Conservation (phyloP, 2,113 vertebrate species). For the Psilopsiagon aymara region DNA sequence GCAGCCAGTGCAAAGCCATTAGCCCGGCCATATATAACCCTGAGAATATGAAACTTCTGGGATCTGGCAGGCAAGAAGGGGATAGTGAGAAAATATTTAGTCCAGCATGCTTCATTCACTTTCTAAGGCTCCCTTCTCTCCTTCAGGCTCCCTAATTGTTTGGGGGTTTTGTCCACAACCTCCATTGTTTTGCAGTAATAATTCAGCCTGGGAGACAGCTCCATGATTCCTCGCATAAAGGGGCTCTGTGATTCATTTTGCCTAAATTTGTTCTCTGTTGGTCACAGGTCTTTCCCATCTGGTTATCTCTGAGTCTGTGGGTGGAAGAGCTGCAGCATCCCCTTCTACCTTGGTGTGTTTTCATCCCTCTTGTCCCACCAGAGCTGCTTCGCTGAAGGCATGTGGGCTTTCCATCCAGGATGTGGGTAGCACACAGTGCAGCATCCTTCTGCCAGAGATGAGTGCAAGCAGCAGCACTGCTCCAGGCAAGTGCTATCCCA, state of each 20-base stretch:
- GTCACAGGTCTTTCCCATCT: neutral
- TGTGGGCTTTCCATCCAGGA: accelerated
- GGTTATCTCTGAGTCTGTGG: neutral
- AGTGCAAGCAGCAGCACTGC: accelerated
- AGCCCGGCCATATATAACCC: neutral
- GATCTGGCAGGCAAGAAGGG: neutral
- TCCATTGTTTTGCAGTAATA: neutral
- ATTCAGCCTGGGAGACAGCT: neutral
- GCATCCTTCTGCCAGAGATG: neutral
- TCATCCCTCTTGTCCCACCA: neutral
- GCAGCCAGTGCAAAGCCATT: neutral
- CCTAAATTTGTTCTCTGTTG: neutral
- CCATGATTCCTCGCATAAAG: neutral
- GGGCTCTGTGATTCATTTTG: neutral
- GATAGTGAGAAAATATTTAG: neutral
- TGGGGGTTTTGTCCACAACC: neutral
- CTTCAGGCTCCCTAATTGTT: neutral
- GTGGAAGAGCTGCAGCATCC: neutral
- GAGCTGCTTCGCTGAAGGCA: neutral
- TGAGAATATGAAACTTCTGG: neutral
- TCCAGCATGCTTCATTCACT: neutral
- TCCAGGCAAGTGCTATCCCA: neutral
- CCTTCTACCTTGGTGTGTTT: accelerated
- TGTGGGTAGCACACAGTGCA: accelerated
- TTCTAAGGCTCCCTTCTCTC: neutral